Evolutionary conservation across 2,888 invertebrate genomes (phyloP), one percentile per base, ranked within the genome.

Genomic region (Barypeithes pellucidus): DNA sequence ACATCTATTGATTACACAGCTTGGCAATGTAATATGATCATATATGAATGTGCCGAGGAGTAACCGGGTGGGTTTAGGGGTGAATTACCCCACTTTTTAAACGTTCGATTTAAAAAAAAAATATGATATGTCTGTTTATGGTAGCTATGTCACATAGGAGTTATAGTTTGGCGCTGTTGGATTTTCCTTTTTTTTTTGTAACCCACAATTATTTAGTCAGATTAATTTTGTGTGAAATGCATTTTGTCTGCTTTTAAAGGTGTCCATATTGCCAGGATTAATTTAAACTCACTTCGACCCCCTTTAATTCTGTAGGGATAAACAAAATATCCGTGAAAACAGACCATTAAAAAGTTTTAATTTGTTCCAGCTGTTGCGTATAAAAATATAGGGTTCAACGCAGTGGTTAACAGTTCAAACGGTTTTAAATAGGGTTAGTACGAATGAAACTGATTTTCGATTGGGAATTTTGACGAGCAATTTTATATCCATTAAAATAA

Each of bases 291-390:
- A 12, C 22, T 24, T 22, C 22, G 9, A n/a, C 50, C 14, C 47
- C 12, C 9, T 47, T 50, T 50, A 24, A 50, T 22, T 12, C 22
- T 24, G 24, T 8, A n/a, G 50, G 50, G 22, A n/a, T 22, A 50
- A 50, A 22, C 50, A 22, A 12, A 50, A 50, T 24, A 24, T 24
- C 16, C 22, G 50, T 7, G 24, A 50, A 47, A 50, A 24, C 50
- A n/a, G 24, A 50, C 24, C 22, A 50, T 22, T 50, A 50, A 50
- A 50, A 50, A 50, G 22, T 50, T 50, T 50, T 50, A 50, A 50
- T 50, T 50, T n/a, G 50, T 50, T 22, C n/a, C 50, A 24, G 50
- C 50, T 50, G 50, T 50, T 24, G 24, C 22, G 50, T n/a, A n/a
- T 50, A 16, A 50, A 50, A 24, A 50, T 50, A 50, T 50, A 7